phyloP scores from a whole-genome alignment of 2,888 invertebrate species.

The Ecliptopera silaceata region DNA sequence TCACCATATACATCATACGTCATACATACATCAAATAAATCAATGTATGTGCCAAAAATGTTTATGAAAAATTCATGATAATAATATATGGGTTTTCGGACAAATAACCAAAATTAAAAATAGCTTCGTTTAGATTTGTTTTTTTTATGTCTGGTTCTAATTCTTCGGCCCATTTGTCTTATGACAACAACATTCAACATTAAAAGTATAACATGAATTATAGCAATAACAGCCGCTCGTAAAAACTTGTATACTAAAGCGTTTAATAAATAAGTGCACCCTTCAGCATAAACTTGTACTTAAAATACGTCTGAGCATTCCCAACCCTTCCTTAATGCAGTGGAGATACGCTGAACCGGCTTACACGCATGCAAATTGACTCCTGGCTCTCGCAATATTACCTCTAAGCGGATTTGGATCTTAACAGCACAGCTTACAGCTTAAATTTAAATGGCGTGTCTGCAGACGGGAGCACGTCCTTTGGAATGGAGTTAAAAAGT shows the following conservation, averaged over 20 bases:
- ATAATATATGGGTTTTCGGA: too few relatives aligned
- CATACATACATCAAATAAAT: too few relatives aligned
- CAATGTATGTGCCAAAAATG: too few relatives aligned
- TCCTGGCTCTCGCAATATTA: constrained; percentile 41
- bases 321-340: constrained; percentile 32
- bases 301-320: constrained; percentile 27
- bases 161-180: too few relatives aligned
- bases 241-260: constrained; percentile 12
- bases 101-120: too few relatives aligned
- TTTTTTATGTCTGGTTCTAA: too few relatives aligned
- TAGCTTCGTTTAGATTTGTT: too few relatives aligned
- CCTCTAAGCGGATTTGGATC: constrained; percentile 44
- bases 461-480: constrained; percentile 28
- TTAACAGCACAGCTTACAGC: constrained; percentile 44
- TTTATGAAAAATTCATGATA: too few relatives aligned
- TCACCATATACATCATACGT: too few relatives aligned
- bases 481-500: constrained; percentile 44
- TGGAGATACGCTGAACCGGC: constrained; percentile 55
- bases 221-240: constrained; percentile 6
- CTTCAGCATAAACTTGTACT: constrained; percentile 28
- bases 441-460: constrained; percentile 40
- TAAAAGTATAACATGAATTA: constrained; percentile 1
- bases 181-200: neutral
- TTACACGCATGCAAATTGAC: constrained; percentile 58
- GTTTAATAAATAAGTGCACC: constrained; percentile 25